These are phyloP conservation scores for Andrena minutula DNA, from an alignment of 2,888 invertebrate species.

Conservation along the genomic window DNA sequence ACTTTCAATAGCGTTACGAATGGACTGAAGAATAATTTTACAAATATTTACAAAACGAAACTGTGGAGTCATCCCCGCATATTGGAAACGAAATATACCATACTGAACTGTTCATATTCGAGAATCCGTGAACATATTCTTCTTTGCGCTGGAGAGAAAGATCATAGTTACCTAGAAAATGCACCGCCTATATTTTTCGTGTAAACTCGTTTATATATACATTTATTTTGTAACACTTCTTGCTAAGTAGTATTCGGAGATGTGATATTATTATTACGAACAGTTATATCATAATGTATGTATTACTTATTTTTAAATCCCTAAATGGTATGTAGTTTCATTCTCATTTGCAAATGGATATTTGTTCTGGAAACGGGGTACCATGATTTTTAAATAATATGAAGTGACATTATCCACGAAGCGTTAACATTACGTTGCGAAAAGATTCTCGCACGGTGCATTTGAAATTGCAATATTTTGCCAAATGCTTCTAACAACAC, in stretches of 20 bases:
- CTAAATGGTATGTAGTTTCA: conserved; percentile 42
- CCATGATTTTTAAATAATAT: conserved; percentile 58
- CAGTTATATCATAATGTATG: conserved; percentile 54
- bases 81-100: conserved; percentile 34
- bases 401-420: conserved; percentile 11
- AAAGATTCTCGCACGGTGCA: neutral
- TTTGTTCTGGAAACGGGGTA: conserved; percentile 44
- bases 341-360: conserved; percentile 47
- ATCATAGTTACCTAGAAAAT: conserved; percentile 70
- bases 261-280: conserved; percentile 64
- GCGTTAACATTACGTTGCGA: conserved; percentile 21
- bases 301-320: conserved; percentile 51
- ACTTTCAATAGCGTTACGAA: conserved; percentile 50
- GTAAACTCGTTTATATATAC: conserved; percentile 76
- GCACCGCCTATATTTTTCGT: conserved; percentile 79
- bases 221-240: conserved; percentile 80
- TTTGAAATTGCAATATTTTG: conserved; percentile 2
- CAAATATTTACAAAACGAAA: conserved; percentile 53
- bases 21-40: conserved; percentile 61
- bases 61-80: conserved; percentile 51
- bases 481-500: conserved; percentile 14
- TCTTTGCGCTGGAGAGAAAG: conserved; percentile 45
- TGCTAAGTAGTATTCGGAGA: conserved; percentile 71
- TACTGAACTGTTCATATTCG: conserved; percentile 31
- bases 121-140: conserved; percentile 38